These are phyloP conservation scores for Nasua narica DNA, from an alignment of 2,797 vertebrate species.

Conservation along the genomic window DNA sequence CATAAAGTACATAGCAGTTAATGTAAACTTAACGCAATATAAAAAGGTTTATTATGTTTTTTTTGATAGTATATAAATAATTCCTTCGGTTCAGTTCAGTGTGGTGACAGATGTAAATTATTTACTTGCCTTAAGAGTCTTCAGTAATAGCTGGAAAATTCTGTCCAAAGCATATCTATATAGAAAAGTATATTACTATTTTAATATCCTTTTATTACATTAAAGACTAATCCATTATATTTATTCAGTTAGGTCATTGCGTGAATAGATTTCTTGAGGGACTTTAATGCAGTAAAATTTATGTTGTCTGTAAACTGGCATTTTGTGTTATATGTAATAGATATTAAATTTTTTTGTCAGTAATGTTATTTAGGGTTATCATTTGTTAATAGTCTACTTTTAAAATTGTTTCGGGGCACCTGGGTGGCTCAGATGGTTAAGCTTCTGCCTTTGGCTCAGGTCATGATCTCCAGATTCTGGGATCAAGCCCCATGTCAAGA, in stretches of 20 bases:
- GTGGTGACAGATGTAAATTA: background rate
- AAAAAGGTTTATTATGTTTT: background rate
- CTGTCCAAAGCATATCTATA: background rate
- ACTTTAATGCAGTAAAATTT: background rate
- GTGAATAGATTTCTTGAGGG: background rate
- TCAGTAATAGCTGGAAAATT: background rate
- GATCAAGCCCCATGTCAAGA: background rate
- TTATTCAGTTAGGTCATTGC: background rate
- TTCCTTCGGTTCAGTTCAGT: background rate
- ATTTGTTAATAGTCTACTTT: slow-evolving; percentile 7
- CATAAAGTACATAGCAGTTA: background rate
- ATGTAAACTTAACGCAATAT: background rate
- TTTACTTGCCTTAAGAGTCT: slow-evolving; percentile 2
- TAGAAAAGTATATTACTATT: background rate
- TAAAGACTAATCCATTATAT: background rate
- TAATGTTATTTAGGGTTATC: background rate
- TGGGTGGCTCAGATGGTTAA: background rate
- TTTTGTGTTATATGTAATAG: background rate
- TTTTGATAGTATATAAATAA: background rate
- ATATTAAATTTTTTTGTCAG: background rate
- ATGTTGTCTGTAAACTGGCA: background rate
- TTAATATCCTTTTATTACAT: slow-evolving; percentile 3
- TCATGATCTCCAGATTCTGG: background rate
- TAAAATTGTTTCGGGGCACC: background rate
- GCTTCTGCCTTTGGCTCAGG: background rate